Evolutionary conservation across 2,888 invertebrate species (phyloP).

Genomic region (Sphaerophoria rueppellii): DNA sequence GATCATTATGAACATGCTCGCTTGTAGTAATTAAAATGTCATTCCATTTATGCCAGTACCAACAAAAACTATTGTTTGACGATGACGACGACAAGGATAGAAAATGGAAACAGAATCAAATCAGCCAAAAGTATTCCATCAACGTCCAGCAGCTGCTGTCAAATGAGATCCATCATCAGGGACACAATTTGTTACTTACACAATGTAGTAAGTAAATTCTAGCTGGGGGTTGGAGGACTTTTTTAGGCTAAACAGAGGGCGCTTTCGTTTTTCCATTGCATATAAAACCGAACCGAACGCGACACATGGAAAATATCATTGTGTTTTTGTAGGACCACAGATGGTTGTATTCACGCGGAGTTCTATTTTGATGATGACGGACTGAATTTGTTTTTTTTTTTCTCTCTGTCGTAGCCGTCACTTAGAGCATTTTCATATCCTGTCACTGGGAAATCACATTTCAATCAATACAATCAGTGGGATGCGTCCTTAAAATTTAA

Average conservation of each 20-base stretch:
- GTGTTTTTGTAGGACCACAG: constrained; percentile 60
- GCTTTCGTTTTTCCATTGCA: neutral
- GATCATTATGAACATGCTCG: constrained; percentile 66
- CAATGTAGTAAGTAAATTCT: neutral
- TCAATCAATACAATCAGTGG: constrained; percentile 66
- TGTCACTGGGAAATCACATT: constrained; percentile 60
- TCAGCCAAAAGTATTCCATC: constrained; percentile 62
- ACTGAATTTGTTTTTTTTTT: constrained; percentile 13
- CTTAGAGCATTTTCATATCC: constrained; percentile 31
- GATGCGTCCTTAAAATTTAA: constrained; percentile 64
- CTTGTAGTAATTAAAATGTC: constrained; percentile 81
- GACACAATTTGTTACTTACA: constrained; percentile 70
- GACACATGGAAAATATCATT: constrained; percentile 40
- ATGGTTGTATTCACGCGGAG: constrained; percentile 67
- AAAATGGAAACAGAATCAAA: constrained; percentile 4
- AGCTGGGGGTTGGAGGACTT: constrained; percentile 21
- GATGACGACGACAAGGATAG: neutral
- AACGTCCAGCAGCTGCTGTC: constrained; percentile 71
- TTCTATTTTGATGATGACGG: neutral
- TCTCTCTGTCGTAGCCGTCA: neutral
- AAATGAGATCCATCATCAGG: constrained; percentile 59
- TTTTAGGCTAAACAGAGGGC: constrained; percentile 3
- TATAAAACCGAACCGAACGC: neutral
- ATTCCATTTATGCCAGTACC: constrained; percentile 75
- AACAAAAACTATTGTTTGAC: neutral